Percentiles rank a stretch among this genome's conserved stretches.
These are phyloP conservation scores for Parotocinclus haroldoi DNA, from an alignment of 2,797 vertebrate species.

Conservation along the genomic window DNA sequence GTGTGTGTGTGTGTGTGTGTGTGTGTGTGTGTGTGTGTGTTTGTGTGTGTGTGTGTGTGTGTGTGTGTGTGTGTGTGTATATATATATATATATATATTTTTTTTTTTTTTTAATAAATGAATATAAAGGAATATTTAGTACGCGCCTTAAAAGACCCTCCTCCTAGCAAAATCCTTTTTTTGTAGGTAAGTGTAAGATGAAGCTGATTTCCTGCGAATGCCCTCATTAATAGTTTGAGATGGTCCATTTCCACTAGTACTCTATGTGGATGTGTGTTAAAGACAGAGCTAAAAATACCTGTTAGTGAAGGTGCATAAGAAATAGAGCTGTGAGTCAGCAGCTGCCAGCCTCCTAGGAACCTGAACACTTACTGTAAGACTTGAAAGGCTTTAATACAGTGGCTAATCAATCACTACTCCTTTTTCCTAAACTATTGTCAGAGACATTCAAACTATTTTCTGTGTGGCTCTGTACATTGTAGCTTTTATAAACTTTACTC, in stretches of 20 bases:
- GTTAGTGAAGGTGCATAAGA: conserved; percentile 6
- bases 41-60: no score
- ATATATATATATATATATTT: no score
- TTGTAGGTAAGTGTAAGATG: background rate
- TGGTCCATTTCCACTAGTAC: background rate
- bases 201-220: background rate
- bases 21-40: no score
- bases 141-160: no score
- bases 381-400: conserved; percentile 24
- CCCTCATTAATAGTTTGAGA: background rate
- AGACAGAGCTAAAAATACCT: conserved; percentile 25
- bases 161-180: no score
- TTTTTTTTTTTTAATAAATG: no score
- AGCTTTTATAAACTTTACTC: background rate
- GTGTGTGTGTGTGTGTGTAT: no score
- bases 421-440: conserved; percentile 6
- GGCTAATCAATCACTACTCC: conserved; percentile 22
- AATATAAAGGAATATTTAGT: no score
- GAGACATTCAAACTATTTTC: background rate
- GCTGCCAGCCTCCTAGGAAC: conserved; percentile 17
- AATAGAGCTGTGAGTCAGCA: conserved; percentile 16
- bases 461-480: conserved; percentile 22
- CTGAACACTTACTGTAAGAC: conserved; percentile 25
- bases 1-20: no score
- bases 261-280: conserved; percentile 1